Evolutionary conservation across 53 echinoderm and acorn worm species (phyloP).

Genomic region (Apostichopus leukothele): DNA sequence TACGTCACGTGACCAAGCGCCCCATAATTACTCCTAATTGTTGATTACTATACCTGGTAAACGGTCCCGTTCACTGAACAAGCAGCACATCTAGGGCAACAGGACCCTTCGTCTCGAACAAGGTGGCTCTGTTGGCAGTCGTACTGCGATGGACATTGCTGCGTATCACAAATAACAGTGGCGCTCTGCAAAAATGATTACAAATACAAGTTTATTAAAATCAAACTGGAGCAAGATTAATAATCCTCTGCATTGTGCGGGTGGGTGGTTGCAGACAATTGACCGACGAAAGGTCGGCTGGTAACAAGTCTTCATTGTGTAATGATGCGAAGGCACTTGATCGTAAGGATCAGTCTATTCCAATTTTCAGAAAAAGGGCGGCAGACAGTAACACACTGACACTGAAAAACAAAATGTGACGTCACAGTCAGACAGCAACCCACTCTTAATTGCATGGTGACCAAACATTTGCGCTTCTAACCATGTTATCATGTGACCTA

Average conservation of each 20-base stretch:
- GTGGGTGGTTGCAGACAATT: neutral
- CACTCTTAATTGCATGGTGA: too few relatives aligned
- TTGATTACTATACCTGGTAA: constrained; percentile 63
- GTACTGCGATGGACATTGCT: constrained; percentile 66
- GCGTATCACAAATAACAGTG: constrained; percentile 82
- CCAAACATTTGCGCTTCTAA: too few relatives aligned
- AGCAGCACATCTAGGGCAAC: constrained; percentile 82
- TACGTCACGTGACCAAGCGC: too few relatives aligned
- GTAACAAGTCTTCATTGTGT: too few relatives aligned
- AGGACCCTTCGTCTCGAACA: constrained; percentile 67
- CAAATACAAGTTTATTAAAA: neutral
- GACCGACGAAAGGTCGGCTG: too few relatives aligned
- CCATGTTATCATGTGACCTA: too few relatives aligned
- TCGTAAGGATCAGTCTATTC: too few relatives aligned
- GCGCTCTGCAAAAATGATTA: constrained; percentile 63
- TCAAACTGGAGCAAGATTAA: neutral
- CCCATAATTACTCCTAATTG: neutral
- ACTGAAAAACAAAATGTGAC: too few relatives aligned
- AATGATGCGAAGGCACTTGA: too few relatives aligned
- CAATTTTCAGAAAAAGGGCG: too few relatives aligned
- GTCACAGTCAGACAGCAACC: too few relatives aligned
- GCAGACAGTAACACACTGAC: too few relatives aligned
- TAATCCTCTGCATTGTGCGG: neutral
- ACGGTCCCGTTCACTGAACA: constrained; percentile 64
- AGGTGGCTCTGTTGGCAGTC: constrained; percentile 64